These are phyloP conservation scores for Stenchaetothrips biformis DNA, from an alignment of 2,888 invertebrate genomes.

Conservation along the genomic window DNA sequence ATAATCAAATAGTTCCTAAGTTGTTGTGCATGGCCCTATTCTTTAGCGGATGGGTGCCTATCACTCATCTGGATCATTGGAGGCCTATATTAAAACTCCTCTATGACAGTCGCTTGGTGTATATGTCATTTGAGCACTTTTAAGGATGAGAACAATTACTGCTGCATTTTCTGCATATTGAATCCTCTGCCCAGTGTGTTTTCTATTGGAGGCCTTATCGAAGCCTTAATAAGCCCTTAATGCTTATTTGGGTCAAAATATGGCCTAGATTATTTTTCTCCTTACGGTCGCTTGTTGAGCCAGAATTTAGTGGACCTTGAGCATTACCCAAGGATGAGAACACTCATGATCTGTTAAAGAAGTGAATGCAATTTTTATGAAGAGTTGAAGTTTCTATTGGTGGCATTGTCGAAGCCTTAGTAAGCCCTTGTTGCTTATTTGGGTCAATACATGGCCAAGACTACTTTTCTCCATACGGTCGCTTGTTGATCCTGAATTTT, in stretches of 20 bases:
- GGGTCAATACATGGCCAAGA: slow-evolving; percentile 51
- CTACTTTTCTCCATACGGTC: slow-evolving; percentile 48
- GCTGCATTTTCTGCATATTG: too few relatives aligned
- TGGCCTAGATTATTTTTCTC: slow-evolving; percentile 32
- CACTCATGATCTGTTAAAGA: slow-evolving; percentile 25
- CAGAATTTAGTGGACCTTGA: slow-evolving; percentile 27
- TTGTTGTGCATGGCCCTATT: too few relatives aligned
- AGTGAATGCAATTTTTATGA: slow-evolving; percentile 15
- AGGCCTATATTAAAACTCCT: too few relatives aligned
- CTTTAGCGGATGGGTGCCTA: too few relatives aligned
- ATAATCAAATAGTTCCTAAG: too few relatives aligned
- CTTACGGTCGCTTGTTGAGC: slow-evolving; percentile 33
- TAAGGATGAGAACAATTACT: too few relatives aligned
- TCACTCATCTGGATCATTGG: too few relatives aligned
- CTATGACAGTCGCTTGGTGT: too few relatives aligned
- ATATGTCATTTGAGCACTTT: neutral
- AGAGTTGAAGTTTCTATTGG: neutral
- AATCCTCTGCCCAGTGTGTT: too few relatives aligned
- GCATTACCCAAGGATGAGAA: slow-evolving; percentile 34
- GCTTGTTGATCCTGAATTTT: slow-evolving; percentile 44
- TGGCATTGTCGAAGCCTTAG: slow-evolving; percentile 41
- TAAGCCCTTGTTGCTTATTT: slow-evolving; percentile 39
- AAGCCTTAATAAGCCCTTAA: slow-evolving; percentile 43
- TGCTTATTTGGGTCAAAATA: slow-evolving; percentile 33
- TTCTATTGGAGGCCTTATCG: slow-evolving; percentile 40